A percentile compares a stretch with the other conserved stretches of the same genome.
Conservation (phyloP, 2,113 vertebrate genomes). For the Nycticebus coucang region DNA sequence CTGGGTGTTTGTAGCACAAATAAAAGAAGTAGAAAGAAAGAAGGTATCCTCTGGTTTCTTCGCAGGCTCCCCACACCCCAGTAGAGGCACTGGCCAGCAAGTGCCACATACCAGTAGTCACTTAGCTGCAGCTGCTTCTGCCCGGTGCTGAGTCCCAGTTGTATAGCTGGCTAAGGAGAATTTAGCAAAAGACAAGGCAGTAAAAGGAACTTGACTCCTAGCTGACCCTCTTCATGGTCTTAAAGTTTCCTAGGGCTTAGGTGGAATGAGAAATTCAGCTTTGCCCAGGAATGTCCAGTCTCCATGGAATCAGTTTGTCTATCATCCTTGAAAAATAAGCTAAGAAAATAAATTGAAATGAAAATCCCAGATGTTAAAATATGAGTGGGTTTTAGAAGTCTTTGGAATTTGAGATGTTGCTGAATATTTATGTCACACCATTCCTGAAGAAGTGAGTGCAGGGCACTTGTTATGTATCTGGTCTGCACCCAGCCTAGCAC, state of each 20-base stretch:
- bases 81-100: not conserved
- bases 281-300: constrained; percentile 29
- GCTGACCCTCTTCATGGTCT: not conserved
- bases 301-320: not conserved
- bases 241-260: not conserved
- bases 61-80: not conserved
- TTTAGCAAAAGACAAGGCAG: not conserved
- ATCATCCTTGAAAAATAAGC: constrained; percentile 32
- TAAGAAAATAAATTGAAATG: constrained; percentile 23
- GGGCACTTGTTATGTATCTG: not conserved
- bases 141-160: not conserved
- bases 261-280: not conserved
- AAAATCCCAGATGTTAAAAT: constrained; percentile 48
- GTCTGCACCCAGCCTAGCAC: too few species aligned
- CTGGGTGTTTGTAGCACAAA: not conserved
- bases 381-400: not conserved
- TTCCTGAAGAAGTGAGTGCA: not conserved
- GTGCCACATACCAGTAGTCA: not conserved
- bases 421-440: not conserved
- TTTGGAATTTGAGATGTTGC: not conserved
- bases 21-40: not conserved
- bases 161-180: not conserved
- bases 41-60: not conserved
- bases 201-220: not conserved
- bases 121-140: rapidly evolving